Percentiles rank a stretch among this genome's conserved stretches.
phyloP scores from a whole-genome alignment of 2,797 vertebrate genomes.

The Buphagus erythrorhynchus region DNA sequence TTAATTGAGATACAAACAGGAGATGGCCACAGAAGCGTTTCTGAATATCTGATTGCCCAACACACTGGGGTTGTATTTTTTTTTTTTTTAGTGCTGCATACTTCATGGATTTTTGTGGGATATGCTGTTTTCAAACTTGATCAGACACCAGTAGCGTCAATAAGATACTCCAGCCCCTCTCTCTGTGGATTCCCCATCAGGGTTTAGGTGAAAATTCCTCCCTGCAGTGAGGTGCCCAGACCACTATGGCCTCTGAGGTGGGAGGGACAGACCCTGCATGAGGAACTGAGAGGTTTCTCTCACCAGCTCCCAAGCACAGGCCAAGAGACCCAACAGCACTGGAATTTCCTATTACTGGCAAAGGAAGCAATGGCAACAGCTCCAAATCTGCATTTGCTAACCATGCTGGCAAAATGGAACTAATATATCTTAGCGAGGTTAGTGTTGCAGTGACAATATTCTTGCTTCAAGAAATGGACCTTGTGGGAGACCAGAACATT shows the following conservation, averaged over 20 bases:
- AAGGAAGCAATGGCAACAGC: background rate
- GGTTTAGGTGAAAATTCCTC: accelerated
- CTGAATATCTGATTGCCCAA: background rate
- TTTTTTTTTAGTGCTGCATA: background rate
- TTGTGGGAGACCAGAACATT: no score
- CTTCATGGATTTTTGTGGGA: background rate
- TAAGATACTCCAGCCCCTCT: background rate
- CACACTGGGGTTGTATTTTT: background rate
- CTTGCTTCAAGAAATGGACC: background rate
- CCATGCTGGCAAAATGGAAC: slow-evolving; percentile 87
- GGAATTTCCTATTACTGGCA: background rate
- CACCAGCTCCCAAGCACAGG: background rate
- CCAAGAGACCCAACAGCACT: accelerated
- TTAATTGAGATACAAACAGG: background rate
- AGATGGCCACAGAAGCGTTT: background rate
- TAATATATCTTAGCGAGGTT: slow-evolving; percentile 88
- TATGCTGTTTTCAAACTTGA: background rate
- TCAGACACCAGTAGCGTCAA: background rate
- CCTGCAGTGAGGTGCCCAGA: background rate
- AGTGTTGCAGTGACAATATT: slow-evolving; percentile 89
- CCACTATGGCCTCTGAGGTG: accelerated
- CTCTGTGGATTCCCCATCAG: background rate
- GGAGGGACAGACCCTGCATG: accelerated
- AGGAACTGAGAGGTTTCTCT: background rate
- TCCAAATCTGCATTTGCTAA: slow-evolving; percentile 86